Conservation (phyloP, 2,113 vertebrate genomes). For the Lanius collurio region DNA sequence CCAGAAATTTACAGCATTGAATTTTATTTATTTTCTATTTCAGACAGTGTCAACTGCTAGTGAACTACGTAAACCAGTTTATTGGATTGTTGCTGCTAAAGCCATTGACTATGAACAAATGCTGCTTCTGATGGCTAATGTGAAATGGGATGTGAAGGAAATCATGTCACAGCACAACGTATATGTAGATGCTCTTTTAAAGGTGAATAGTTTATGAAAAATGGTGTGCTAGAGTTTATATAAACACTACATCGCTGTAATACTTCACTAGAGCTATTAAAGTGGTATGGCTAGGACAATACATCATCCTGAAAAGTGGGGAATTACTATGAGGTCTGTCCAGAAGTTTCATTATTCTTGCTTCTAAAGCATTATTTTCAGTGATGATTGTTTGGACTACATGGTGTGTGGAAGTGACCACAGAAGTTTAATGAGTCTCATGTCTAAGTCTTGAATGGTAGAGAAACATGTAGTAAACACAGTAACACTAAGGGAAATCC, state of each 20-base stretch:
- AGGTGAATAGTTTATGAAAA: constrained; percentile 77
- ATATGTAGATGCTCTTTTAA: constrained; percentile 94
- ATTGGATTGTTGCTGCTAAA: constrained; percentile 98
- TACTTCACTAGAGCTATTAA: neutral
- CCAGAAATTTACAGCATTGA: neutral
- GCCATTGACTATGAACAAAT: constrained; percentile 98
- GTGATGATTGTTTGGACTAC: neutral
- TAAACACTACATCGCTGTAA: neutral
- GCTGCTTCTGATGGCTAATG: constrained; percentile 92
- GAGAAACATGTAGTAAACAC: neutral
- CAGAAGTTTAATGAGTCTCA: neutral
- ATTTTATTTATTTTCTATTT: constrained; percentile 48
- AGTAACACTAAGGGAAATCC: neutral
- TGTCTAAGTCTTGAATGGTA: neutral
- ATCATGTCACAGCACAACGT: constrained; percentile 99
- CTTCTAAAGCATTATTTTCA: neutral
- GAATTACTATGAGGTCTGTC: neutral
- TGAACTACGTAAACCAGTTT: constrained; percentile 96
- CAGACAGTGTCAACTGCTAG: constrained; percentile 97
- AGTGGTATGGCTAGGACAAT: neutral
- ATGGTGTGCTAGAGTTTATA: neutral
- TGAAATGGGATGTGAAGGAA: constrained; percentile 98
- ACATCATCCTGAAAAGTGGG: neutral
- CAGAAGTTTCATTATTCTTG: neutral
- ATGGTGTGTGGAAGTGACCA: neutral